Evolutionary conservation across 2,113 vertebrate species (phyloP).

Genomic region (Gila orcuttii): DNA sequence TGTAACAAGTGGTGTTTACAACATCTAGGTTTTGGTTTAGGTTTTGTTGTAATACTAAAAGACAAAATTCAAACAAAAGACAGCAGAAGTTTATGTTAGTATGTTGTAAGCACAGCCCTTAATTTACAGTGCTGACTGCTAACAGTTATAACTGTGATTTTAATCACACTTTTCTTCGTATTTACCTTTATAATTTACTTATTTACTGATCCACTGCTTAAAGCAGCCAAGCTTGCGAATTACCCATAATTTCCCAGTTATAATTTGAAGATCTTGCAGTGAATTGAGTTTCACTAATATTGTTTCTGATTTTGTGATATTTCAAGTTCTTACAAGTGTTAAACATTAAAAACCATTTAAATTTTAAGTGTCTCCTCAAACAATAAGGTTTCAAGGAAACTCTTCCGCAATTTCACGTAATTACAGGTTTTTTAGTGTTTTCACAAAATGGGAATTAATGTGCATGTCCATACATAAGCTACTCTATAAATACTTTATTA

Average conservation of each 20-base stretch:
- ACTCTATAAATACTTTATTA: not conserved
- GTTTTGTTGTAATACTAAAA: conserved; percentile 24
- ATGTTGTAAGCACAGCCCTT: not conserved
- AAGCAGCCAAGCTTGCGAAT: not conserved
- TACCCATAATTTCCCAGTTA: no score
- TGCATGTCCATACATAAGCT: not conserved
- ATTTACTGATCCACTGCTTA: not conserved
- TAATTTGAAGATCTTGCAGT: conserved; percentile 16
- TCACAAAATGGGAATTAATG: not conserved
- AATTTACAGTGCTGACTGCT: not conserved
- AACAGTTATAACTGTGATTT: conserved; percentile 11
- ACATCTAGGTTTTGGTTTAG: not conserved
- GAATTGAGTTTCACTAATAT: not conserved
- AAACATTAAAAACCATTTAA: not conserved
- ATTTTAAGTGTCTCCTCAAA: not conserved
- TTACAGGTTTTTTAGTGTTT: not conserved
- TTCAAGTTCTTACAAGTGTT: not conserved
- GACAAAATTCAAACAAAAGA: not conserved
- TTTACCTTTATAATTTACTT: not conserved
- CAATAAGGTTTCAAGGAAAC: not conserved
- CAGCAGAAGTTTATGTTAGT: not conserved
- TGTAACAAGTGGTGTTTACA: not conserved
- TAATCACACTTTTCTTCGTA: not conserved
- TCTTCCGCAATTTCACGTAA: not conserved
- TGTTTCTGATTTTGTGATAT: not conserved